Percentiles rank a stretch among this genome's conserved stretches.
phyloP scores from a whole-genome alignment of 1,140 invertebrate genomes.

The Cecropterus lyciades region DNA sequence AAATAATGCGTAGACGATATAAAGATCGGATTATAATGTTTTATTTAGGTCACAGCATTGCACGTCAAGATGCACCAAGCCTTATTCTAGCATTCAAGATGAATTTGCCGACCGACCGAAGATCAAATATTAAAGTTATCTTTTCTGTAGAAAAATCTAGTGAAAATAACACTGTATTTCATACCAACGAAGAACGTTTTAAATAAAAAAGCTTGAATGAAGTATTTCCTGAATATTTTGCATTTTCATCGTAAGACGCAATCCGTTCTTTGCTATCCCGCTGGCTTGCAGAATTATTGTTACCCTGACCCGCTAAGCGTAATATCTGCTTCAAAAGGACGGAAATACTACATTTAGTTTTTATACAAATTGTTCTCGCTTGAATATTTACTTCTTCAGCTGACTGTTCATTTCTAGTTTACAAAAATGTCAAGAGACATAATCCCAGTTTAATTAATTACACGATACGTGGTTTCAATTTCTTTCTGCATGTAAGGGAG shows the following conservation, averaged over 20 bases:
- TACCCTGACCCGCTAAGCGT: not conserved
- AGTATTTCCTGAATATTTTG: not conserved
- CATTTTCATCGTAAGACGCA: not conserved
- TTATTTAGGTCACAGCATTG: no score
- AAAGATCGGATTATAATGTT: no score
- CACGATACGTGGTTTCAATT: no score
- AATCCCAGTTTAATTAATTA: no score
- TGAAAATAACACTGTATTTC: not conserved
- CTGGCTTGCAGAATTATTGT: slow-evolving; percentile 5
- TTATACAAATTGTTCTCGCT: not conserved
- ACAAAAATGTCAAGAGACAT: no score
- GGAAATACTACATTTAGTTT: not conserved
- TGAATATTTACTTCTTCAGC: not conserved
- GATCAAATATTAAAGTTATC: not conserved
- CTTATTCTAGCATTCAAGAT: no score
- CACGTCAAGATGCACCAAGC: no score
- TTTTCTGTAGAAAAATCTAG: not conserved
- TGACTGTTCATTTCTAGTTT: not conserved
- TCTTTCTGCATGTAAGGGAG: no score
- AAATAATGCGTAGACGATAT: no score
- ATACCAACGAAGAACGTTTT: not conserved
- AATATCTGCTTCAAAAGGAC: not conserved
- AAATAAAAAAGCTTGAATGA: slow-evolving; percentile 1
- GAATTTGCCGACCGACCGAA: no score
- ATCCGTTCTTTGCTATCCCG: not conserved